These are phyloP conservation scores for Sitta europaea DNA, from an alignment of 2,113 vertebrate species.

Conservation along the genomic window DNA sequence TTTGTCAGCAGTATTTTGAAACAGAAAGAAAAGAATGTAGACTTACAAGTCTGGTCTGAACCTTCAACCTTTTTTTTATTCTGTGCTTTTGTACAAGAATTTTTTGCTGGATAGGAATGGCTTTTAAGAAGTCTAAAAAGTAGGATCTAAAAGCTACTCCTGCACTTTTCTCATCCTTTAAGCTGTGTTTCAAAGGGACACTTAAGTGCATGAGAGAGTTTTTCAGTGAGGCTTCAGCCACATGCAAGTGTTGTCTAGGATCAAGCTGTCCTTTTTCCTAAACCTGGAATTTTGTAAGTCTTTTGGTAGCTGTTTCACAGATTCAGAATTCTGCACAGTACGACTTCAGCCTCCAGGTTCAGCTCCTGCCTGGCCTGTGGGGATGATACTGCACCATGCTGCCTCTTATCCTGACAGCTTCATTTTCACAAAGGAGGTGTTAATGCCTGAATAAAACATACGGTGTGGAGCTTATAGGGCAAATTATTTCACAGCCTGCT, in stretches of 20 bases:
- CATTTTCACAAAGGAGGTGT: background rate
- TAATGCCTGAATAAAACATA: background rate
- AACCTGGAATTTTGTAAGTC: background rate
- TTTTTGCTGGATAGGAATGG: background rate
- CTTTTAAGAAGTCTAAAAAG: background rate
- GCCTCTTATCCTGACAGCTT: slow-evolving; percentile 13
- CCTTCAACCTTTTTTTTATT: background rate
- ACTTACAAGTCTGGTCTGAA: background rate
- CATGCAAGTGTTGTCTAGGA: background rate
- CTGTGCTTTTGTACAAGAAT: background rate
- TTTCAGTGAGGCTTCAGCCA: background rate
- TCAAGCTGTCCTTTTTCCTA: background rate
- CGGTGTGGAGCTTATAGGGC: background rate
- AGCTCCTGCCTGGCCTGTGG: background rate
- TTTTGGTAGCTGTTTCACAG: background rate
- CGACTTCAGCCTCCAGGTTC: background rate
- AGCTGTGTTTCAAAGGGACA: background rate
- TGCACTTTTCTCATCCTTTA: background rate
- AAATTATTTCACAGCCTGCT: background rate
- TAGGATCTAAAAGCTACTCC: background rate
- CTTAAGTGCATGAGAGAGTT: background rate
- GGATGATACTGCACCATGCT: background rate
- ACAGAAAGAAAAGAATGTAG: background rate
- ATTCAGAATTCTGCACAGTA: background rate
- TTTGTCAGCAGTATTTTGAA: background rate